Evolutionary conservation across 2,888 invertebrate species (phyloP).

Genomic region (Cosmia trapezina): DNA sequence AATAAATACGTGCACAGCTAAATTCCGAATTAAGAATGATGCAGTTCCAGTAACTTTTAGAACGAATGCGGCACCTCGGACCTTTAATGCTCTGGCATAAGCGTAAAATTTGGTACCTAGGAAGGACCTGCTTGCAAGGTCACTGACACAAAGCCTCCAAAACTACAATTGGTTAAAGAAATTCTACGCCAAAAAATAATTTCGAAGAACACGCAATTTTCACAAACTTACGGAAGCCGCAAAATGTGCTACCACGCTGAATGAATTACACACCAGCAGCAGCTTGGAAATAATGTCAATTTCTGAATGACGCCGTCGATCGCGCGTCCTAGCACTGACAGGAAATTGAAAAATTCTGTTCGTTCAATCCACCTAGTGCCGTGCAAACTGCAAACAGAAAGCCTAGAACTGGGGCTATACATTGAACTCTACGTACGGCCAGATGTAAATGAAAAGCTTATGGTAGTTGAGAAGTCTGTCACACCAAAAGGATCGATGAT

Average conservation of each 20-base stretch:
- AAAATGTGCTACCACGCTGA: slow-evolving; percentile 38
- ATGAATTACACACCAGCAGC: slow-evolving; percentile 31
- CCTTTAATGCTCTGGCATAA: neutral
- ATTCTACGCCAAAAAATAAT: neutral
- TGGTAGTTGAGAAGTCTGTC: slow-evolving; percentile 22
- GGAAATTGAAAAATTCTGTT: slow-evolving; percentile 69
- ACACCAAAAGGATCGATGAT: slow-evolving; percentile 22
- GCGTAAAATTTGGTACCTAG: neutral
- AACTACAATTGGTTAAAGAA: neutral
- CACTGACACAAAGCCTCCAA: neutral
- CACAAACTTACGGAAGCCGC: slow-evolving; percentile 24
- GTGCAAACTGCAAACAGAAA: slow-evolving; percentile 24
- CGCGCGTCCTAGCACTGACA: slow-evolving; percentile 28
- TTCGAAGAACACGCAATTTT: slow-evolving; percentile 27
- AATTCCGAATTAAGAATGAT: slow-evolving; percentile 37
- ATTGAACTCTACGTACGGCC: neutral
- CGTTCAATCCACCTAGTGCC: slow-evolving; percentile 54
- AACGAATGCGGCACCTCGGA: neutral
- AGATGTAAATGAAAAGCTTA: slow-evolving; percentile 6
- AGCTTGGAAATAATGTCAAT: slow-evolving; percentile 38
- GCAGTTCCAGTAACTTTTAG: slow-evolving; percentile 1
- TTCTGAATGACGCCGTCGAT: slow-evolving; percentile 27
- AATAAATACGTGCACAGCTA: slow-evolving; percentile 35
- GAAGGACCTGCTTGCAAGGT: neutral
- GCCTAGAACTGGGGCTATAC: slow-evolving; percentile 6